Base-by-base conservation (phyloP, 2,888 invertebrate genomes). In the Melanargia galathea region DNA sequence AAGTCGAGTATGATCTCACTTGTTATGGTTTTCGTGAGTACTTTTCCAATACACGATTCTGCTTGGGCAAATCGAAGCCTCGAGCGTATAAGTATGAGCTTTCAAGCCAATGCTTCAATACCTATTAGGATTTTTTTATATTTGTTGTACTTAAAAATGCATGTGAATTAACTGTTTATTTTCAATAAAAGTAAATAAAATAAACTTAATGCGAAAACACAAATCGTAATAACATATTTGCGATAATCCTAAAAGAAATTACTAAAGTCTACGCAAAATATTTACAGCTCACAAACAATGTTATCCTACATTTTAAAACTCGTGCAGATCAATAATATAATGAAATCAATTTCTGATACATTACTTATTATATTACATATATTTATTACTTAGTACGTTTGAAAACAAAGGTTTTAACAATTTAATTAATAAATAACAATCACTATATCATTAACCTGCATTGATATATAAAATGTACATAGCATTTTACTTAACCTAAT, bases 141-240 rank as follows among this genome's bases (percentile, higher is more conserved):
- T 24, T 5, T 6, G 24, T 48, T 48, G 13, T 48, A 52, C 20
- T 52, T 71, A 68, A 73, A 80, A 76, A 67, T 62, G 60, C 67
- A 45, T 52, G 46, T 65, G 46, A 82, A 79, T 83, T 84, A 86
- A 83, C 77, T 84, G 90, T 90, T 90, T 87, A 90, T 90, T 83
- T 83, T 87, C 87, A 91, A 90, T 90, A 90, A 90, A 90, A 90
- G 89, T 90, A 88, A 87, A 89, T 90, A 89, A 91, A 90, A 91
- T 90, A 88, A 90, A 88, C 85, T 87, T 85, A 86, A 87, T 86
- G 87, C 86, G 63, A 90, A 89, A 87, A 88, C 89, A 84, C 82
- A 81, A 84, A 87, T 84, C 83, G 79, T 85, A 87, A 87, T 83
- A 87, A 87, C 85, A 84, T 77, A 77, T 81, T 78, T 81, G 76